Conservation (phyloP, 2,888 invertebrate genomes). For the Drosophila meridiana region DNA sequence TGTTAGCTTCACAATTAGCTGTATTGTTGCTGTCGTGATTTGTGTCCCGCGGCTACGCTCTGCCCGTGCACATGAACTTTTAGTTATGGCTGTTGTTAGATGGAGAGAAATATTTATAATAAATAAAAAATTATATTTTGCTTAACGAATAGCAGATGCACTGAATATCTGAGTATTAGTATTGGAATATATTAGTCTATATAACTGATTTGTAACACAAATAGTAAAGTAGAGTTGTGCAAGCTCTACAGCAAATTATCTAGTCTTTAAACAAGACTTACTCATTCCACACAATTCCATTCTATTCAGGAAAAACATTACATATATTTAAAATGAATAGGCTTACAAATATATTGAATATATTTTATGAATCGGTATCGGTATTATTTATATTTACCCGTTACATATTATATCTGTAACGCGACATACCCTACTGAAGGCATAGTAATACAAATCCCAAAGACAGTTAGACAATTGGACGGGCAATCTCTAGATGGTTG, state of each 20-base stretch:
- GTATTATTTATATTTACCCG: not conserved
- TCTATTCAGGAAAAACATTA: too few relatives aligned
- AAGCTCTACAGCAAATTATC: too few relatives aligned
- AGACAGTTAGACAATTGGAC: constrained; percentile 37
- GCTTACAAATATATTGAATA: too few relatives aligned
- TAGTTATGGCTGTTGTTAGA: constrained; percentile 45
- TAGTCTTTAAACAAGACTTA: too few relatives aligned
- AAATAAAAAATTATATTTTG: not conserved
- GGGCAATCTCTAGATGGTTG: constrained; percentile 37
- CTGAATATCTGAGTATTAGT: constrained; percentile 14
- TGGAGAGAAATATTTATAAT: constrained; percentile 5
- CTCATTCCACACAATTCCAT: too few relatives aligned
- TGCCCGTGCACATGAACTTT: constrained; percentile 68
- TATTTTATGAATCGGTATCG: not conserved
- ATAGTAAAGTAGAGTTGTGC: not conserved
- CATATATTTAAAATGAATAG: too few relatives aligned
- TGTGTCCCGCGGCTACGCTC: constrained; percentile 41
- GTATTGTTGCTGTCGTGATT: constrained; percentile 27
- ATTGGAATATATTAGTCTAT: not conserved
- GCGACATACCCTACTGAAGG: constrained; percentile 8
- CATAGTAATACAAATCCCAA: constrained; percentile 20
- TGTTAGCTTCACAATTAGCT: constrained; percentile 35
- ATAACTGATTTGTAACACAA: not conserved
- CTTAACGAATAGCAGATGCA: constrained; percentile 35
- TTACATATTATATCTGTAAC: not conserved